These are phyloP conservation scores for Epizoanthus ramosus DNA, from an alignment of 92 coral and sea anemone species.

Conservation along the genomic window DNA sequence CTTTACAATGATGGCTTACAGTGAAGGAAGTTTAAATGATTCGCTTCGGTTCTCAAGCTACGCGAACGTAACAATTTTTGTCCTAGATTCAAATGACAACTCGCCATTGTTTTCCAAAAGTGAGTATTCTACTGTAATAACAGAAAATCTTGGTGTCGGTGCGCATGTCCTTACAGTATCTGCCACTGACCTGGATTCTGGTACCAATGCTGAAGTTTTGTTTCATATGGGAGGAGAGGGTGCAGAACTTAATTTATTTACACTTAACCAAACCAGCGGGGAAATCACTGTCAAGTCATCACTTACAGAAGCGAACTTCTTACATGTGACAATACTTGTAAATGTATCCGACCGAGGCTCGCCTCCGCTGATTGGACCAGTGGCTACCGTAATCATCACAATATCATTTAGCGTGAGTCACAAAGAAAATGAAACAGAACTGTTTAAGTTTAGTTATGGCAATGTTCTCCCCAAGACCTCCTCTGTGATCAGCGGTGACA, in stretches of 20 bases:
- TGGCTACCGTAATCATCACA: conserved; percentile 35
- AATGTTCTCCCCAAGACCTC: conserved; percentile 38
- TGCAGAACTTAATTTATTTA: conserved; percentile 19
- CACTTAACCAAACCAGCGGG: conserved; percentile 43
- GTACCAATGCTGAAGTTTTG: conserved; percentile 41
- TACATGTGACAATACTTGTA: conserved; percentile 28
- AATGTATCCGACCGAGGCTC: conserved; percentile 48
- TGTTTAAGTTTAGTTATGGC: conserved; percentile 14
- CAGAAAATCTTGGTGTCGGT: conserved; percentile 43
- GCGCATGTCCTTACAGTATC: conserved; percentile 37
- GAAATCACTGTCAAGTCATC: conserved; percentile 41
- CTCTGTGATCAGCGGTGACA: conserved; percentile 29
- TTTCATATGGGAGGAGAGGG: conserved; percentile 5
- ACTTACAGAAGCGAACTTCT: conserved; percentile 57
- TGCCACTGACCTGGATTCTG: conserved; percentile 57
- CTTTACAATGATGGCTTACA: conserved; percentile 29
- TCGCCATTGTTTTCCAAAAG: conserved; percentile 34
- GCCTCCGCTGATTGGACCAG: conserved; percentile 45
- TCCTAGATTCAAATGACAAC: conserved; percentile 61
- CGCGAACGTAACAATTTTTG: conserved; percentile 44
- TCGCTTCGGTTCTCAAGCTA: conserved; percentile 42
- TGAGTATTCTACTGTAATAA: conserved; percentile 35
- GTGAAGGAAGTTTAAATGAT: background rate
- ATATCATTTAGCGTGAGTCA: conserved; percentile 43
- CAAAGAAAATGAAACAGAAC: conserved; percentile 36